Percentiles rank a stretch among this genome's conserved stretches.
phyloP scores from a whole-genome alignment of 2,113 vertebrate species.

The Phylloscopus whistleri region DNA sequence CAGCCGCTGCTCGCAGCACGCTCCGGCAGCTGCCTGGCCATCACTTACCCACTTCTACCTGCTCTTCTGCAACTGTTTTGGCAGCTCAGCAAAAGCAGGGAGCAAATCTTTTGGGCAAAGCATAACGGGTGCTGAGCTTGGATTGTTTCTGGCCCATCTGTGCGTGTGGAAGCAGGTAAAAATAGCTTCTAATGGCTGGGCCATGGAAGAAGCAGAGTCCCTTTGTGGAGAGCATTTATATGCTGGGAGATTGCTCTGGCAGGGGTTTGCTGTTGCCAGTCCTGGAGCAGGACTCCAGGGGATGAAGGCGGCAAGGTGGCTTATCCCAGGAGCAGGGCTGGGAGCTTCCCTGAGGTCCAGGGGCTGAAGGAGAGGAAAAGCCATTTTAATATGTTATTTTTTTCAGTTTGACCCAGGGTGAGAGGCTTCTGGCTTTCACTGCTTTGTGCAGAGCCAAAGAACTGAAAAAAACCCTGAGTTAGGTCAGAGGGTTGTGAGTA shows the following conservation, averaged over 20 bases:
- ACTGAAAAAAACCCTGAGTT: neutral
- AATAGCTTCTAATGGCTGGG: conserved; percentile 15
- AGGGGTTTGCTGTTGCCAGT: neutral
- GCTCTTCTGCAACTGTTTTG: conserved; percentile 25
- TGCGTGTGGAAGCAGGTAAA: neutral
- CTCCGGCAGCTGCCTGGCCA: conserved; percentile 13
- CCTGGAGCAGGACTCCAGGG: neutral
- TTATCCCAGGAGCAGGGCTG: neutral
- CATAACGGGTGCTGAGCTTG: conserved; percentile 16
- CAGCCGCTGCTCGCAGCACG: neutral
- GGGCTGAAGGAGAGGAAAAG: neutral
- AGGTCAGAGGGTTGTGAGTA: neutral
- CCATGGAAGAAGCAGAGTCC: neutral
- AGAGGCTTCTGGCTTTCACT: neutral
- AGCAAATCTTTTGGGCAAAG: conserved; percentile 48
- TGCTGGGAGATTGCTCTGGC: neutral
- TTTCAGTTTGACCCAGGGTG: neutral
- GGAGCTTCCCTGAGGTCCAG: neutral
- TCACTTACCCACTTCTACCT: neutral
- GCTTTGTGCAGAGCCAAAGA: neutral
- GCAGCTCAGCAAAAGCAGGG: conserved; percentile 54
- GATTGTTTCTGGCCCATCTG: conserved; percentile 46
- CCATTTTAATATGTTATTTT: neutral
- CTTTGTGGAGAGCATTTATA: neutral
- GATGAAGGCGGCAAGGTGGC: neutral